phyloP scores from a whole-genome alignment of 2,888 invertebrate genomes.

The Sinelater perroti region DNA sequence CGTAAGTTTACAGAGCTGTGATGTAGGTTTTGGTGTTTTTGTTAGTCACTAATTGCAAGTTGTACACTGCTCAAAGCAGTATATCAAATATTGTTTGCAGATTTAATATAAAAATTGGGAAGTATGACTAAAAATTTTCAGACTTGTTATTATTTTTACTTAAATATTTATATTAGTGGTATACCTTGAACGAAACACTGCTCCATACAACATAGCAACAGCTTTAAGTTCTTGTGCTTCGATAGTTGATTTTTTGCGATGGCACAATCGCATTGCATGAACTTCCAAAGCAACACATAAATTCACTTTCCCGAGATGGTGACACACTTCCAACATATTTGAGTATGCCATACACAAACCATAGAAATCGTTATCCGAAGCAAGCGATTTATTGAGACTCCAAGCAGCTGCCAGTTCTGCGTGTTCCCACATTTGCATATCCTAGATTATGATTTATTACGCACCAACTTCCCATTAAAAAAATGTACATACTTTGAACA shows the following conservation, averaged over 20 bases:
- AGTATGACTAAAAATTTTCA: no score
- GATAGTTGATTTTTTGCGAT: constrained; percentile 53
- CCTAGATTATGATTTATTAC: constrained; percentile 37
- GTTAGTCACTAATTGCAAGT: no score
- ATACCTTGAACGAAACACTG: constrained; percentile 60
- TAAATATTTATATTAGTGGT: no score
- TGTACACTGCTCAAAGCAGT: no score
- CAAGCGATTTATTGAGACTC: constrained; percentile 64
- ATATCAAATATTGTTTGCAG: no score
- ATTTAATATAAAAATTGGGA: no score
- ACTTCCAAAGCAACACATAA: constrained; percentile 56
- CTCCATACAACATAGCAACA: constrained; percentile 59
- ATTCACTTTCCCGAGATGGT: constrained; percentile 50
- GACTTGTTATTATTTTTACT: no score
- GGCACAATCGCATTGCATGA: constrained; percentile 58
- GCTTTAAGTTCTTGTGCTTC: constrained; percentile 61
- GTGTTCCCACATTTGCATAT: constrained; percentile 57
- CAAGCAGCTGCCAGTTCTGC: constrained; percentile 68
- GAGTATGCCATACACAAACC: constrained; percentile 65
- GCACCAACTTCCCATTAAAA: no score
- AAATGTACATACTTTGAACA: constrained; percentile 56
- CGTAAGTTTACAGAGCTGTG: no score
- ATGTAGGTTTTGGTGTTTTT: no score
- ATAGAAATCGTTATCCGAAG: constrained; percentile 64
- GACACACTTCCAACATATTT: constrained; percentile 61